Conservation (phyloP, 2,888 invertebrate species). For the Euspilapteryx auroguttella region DNA sequence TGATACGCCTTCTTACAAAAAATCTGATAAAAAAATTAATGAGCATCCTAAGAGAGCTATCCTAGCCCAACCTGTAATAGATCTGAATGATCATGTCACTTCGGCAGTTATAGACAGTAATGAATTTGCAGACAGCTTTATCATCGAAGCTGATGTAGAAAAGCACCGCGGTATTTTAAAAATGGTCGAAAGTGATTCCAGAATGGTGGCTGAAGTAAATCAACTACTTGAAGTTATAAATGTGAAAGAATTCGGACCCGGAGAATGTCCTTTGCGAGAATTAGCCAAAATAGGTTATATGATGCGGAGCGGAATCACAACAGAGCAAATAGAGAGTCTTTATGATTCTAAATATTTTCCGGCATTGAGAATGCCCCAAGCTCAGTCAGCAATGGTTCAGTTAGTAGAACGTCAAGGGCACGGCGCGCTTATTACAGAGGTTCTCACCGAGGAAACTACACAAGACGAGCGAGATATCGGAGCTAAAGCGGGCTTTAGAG, state of each 20-base stretch:
- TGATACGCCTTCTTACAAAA: slow-evolving; percentile 65
- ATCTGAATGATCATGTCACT: slow-evolving; percentile 60
- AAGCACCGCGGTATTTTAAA: slow-evolving; percentile 55
- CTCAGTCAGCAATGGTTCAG: slow-evolving; percentile 82
- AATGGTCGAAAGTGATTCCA: slow-evolving; percentile 55
- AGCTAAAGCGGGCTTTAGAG: slow-evolving; percentile 81
- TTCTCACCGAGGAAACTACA: slow-evolving; percentile 77
- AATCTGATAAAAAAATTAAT: slow-evolving; percentile 57
- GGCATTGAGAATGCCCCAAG: slow-evolving; percentile 75
- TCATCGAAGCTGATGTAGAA: slow-evolving; percentile 60
- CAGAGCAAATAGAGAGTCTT: slow-evolving; percentile 74
- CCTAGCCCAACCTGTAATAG: slow-evolving; percentile 47
- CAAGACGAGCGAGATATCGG: slow-evolving; percentile 77
- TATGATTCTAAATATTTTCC: slow-evolving; percentile 81
- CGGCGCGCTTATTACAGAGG: slow-evolving; percentile 78
- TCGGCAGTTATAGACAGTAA: too few species aligned
- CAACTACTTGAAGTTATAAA: slow-evolving; percentile 73
- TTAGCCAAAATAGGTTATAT: slow-evolving; percentile 81
- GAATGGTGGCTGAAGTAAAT: slow-evolving; percentile 72
- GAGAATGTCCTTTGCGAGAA: slow-evolving; percentile 77
- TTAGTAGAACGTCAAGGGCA: slow-evolving; percentile 83
- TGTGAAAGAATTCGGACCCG: slow-evolving; percentile 79
- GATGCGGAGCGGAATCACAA: slow-evolving; percentile 73
- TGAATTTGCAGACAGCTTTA: too few species aligned
- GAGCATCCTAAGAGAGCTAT: slow-evolving; percentile 33